Conservation (phyloP, 2,113 vertebrate species). For the Isichthys henryi region DNA sequence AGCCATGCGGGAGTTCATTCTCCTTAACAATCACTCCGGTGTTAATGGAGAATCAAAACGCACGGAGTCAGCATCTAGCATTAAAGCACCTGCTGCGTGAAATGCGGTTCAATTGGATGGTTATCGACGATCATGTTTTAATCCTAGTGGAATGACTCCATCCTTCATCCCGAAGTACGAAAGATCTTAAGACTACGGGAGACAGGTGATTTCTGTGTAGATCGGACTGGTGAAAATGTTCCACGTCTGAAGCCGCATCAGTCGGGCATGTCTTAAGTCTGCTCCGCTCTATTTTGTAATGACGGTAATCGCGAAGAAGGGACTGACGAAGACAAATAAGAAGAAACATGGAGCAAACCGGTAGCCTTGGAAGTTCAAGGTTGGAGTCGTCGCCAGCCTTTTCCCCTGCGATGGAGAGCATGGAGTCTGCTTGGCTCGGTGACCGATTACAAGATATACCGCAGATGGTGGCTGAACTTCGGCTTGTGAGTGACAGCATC, state of each 20-base stretch:
- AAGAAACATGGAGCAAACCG: neutral
- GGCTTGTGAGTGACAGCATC: neutral
- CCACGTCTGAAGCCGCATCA: neutral
- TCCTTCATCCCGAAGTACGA: neutral
- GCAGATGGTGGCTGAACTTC: constrained; percentile 20
- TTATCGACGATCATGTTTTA: neutral
- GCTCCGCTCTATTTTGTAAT: neutral
- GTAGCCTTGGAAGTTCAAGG: neutral
- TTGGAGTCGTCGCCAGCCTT: neutral
- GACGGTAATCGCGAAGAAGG: neutral
- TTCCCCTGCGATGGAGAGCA: neutral
- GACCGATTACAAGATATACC: neutral
- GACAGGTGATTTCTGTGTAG: neutral
- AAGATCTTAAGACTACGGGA: neutral
- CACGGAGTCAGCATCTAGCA: neutral
- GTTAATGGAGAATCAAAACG: neutral
- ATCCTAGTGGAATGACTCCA: neutral
- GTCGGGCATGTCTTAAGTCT: neutral
- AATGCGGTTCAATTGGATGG: neutral
- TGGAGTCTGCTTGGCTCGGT: neutral
- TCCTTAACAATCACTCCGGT: neutral
- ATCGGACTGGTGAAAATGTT: neutral
- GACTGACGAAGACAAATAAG: neutral
- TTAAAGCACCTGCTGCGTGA: neutral
- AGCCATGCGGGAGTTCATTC: neutral